Evolutionary conservation across 2,797 vertebrate species (phyloP), one percentile per base, ranked within the genome.

Genomic region (Acrossocheilus wenchowensis): DNA sequence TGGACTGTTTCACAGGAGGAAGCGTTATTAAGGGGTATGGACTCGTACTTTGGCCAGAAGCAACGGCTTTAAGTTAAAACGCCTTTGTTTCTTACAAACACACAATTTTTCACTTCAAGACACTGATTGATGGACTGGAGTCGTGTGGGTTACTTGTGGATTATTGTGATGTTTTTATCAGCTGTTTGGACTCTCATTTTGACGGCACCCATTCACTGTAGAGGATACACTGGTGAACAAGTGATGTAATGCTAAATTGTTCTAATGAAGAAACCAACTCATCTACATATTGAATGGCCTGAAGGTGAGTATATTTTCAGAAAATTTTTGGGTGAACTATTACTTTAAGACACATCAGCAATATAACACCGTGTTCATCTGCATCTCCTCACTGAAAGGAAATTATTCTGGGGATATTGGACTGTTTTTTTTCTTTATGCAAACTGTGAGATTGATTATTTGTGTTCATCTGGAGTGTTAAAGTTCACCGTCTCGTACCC

Each of bases 401-500:
- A 11, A 11, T 62, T 12, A 14, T 62, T 62, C 12, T 62, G n/a
- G 57, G 10, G 23, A n/a, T 23, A 60, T n/a, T 60, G 4, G 60
- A 26, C 60, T 12, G 9, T 2, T 62, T 60, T n/a, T 30, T 30
- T 30, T n/a, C 1, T 11, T 60, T 10, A n/a, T 60, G 23, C 8
- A 7, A 7, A 72, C 41, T 17, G 17, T 36, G 30, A 23, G 74
- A 36, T 7, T 14, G 19, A 36, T 4, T 7, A 7, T 54, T 23
- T 36, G 30, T 36, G 6, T 12, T 50, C 11, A 5, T 3, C 10
- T 43, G 19, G 10, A 14, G 69, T 72, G 41, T 45, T 43, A 1
- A 41, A 4, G 15, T 21, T 8, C 8, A 39, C 50, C 21, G n/a
- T 41, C 2, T 19, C 91, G 92, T 79, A 99, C 98, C 98, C 95